phyloP scores from a whole-genome alignment of 2,113 vertebrate species.

The Chinchilla lanigera region DNA sequence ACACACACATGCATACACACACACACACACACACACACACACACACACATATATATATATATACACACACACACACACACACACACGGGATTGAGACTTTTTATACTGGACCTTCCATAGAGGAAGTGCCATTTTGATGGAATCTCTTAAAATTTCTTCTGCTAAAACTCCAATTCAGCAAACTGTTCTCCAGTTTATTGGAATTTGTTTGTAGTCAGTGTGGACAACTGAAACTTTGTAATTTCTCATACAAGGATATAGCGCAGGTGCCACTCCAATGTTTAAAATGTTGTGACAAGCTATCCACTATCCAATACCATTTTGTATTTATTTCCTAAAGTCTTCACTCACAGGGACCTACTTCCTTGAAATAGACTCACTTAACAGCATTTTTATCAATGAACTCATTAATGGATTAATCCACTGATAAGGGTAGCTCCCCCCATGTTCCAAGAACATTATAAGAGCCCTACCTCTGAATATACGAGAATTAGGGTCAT shows the following conservation, averaged over 20 bases:
- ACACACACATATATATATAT: not conserved
- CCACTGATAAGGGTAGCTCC: not conserved
- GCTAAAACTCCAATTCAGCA: not conserved
- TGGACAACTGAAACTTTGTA: not conserved
- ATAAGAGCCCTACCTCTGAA: not conserved
- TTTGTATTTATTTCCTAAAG: not conserved
- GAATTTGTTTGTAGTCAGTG: not conserved
- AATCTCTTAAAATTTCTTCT: not conserved
- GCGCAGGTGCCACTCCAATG: not conserved
- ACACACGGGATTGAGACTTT: not conserved
- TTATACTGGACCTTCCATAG: not conserved
- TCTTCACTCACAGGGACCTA: not conserved
- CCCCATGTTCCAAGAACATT: not conserved
- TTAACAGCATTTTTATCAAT: not conserved
- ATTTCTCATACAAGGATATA: not conserved
- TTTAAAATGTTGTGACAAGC: not conserved
- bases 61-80: no score
- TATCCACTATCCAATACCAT: not conserved
- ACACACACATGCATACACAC: not conserved
- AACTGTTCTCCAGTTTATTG: not conserved
- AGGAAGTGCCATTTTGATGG: not conserved
- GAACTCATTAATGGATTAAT: not conserved
- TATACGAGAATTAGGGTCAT: not conserved
- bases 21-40: not conserved
- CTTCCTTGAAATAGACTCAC: not conserved